These are phyloP conservation scores for Grammomys surdaster DNA, from an alignment of 2,113 vertebrate genomes.

Conservation along the genomic window DNA sequence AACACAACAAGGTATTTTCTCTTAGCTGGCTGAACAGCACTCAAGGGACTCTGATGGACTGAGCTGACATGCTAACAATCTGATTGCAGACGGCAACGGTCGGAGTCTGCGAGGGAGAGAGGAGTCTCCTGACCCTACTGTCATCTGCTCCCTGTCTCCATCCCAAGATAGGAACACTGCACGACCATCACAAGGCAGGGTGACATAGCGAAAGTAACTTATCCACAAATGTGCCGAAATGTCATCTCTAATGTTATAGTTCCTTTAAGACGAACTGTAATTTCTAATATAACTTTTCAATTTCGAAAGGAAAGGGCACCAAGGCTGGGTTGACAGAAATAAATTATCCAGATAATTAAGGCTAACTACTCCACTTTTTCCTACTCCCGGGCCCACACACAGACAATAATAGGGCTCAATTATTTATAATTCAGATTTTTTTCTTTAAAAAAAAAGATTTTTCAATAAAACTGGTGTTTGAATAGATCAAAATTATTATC, in stretches of 20 bases:
- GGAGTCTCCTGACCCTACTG: slow-evolving; percentile 79
- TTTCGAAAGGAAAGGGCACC: slow-evolving; percentile 75
- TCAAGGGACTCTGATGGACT: slow-evolving; percentile 87
- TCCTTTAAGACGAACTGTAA: slow-evolving; percentile 62
- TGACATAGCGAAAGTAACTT: slow-evolving; percentile 68
- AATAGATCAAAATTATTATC: slow-evolving; percentile 74
- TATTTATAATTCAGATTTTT: slow-evolving; percentile 79
- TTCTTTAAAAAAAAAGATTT: slow-evolving; percentile 59
- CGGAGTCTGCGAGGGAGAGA: slow-evolving; percentile 78
- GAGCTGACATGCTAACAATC: slow-evolving; percentile 90
- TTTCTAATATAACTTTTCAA: slow-evolving; percentile 74
- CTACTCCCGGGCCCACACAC: slow-evolving; percentile 61
- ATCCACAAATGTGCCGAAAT: slow-evolving; percentile 48
- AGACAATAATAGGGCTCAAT: slow-evolving; percentile 79
- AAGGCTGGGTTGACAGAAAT: slow-evolving; percentile 75
- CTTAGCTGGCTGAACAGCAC: slow-evolving; percentile 85
- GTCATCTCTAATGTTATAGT: slow-evolving; percentile 66
- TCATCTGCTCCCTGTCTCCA: slow-evolving; percentile 75
- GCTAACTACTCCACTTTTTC: slow-evolving; percentile 77
- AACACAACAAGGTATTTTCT: slow-evolving; percentile 86
- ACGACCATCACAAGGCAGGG: slow-evolving; percentile 40
- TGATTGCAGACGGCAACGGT: slow-evolving; percentile 87
- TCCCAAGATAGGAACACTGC: background rate
- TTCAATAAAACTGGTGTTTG: slow-evolving; percentile 67
- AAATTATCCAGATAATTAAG: slow-evolving; percentile 83